Conservation (phyloP, 2,888 invertebrate species). For the Camptogramma bilineatum region DNA sequence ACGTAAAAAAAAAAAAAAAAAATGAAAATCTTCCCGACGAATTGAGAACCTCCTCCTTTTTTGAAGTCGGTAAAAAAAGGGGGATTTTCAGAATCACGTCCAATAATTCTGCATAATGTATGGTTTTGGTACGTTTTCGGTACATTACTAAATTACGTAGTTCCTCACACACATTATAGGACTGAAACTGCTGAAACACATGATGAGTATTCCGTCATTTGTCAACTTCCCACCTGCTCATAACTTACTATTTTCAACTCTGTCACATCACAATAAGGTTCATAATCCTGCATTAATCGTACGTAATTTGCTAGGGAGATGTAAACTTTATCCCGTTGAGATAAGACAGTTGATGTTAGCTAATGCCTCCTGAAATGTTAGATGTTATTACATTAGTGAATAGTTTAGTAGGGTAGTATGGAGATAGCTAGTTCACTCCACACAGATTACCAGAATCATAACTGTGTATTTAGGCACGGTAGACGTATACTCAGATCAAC, state of each 20-base stretch:
- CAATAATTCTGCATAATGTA: too few relatives aligned
- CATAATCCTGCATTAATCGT: background rate
- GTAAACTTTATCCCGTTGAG: conserved; percentile 1
- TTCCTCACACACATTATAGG: background rate
- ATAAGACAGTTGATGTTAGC: background rate
- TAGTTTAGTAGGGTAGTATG: background rate
- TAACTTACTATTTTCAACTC: background rate
- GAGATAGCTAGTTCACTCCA: background rate
- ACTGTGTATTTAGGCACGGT: too few relatives aligned
- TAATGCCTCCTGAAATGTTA: background rate
- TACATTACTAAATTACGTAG: too few relatives aligned
- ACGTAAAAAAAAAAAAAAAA: too few relatives aligned
- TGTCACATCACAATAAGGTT: background rate
- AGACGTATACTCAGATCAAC: too few relatives aligned
- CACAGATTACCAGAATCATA: too few relatives aligned
- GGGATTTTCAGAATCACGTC: too few relatives aligned
- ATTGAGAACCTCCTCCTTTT: too few relatives aligned
- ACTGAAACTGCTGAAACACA: background rate
- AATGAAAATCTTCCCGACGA: too few relatives aligned
- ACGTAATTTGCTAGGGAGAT: background rate
- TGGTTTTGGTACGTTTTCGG: too few relatives aligned
- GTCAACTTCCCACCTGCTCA: background rate
- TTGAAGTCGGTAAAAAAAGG: too few relatives aligned
- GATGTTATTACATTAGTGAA: conserved; percentile 1
- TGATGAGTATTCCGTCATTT: background rate